These are phyloP conservation scores for Brachyhypopomus gauderio DNA, from an alignment of 2,113 vertebrate species.

Conservation along the genomic window DNA sequence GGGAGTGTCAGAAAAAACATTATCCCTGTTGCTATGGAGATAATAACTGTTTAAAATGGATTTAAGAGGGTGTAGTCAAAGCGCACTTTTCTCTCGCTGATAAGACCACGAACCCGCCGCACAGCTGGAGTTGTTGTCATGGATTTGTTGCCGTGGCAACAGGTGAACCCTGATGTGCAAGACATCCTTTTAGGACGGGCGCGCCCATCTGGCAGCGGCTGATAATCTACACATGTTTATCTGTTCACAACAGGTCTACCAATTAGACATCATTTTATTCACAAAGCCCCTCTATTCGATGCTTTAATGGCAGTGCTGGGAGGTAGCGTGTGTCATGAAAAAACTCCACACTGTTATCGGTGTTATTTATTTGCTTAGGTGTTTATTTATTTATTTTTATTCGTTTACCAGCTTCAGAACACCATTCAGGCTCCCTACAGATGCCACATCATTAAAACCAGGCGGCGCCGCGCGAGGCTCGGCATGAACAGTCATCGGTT, in stretches of 20 bases:
- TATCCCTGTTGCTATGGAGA: not conserved
- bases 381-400: not conserved
- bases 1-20: not conserved
- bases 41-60: not conserved
- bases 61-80: slow-evolving; percentile 1
- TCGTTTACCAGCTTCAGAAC: not conserved
- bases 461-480: not conserved
- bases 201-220: slow-evolving; percentile 43
- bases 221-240: slow-evolving; percentile 52
- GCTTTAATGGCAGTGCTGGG: slow-evolving; percentile 13
- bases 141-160: slow-evolving; percentile 54
- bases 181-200: slow-evolving; percentile 1
- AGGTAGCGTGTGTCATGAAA: not conserved
- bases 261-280: slow-evolving; percentile 26
- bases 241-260: slow-evolving; percentile 36
- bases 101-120: slow-evolving; percentile 8
- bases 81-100: not conserved
- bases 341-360: not conserved
- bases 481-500: too few relatives aligned
- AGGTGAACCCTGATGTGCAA: slow-evolving; percentile 26
- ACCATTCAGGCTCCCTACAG: not conserved
- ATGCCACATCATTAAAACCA: not conserved
- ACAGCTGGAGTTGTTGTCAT: slow-evolving; percentile 49
- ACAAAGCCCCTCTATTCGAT: not conserved
- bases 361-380: not conserved